Evolutionary conservation across 2,113 vertebrate species (phyloP).

Genomic region (Cryptoleucopteryx plumbea): DNA sequence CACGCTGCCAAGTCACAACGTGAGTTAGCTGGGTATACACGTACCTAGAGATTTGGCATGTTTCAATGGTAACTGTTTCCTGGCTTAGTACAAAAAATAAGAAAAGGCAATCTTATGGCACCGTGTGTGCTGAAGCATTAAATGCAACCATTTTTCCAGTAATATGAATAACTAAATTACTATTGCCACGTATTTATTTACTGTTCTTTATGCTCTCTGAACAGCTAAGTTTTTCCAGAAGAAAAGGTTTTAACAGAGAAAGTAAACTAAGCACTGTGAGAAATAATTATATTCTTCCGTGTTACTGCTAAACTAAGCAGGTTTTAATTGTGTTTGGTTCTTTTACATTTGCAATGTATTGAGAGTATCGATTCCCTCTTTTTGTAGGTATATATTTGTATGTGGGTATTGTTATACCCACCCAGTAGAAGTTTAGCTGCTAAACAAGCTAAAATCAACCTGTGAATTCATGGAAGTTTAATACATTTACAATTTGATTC

Average conservation of each 20-base stretch:
- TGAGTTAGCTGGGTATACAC: not conserved
- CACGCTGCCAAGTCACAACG: not conserved
- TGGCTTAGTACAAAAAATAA: not conserved
- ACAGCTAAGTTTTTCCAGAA: conserved; percentile 49
- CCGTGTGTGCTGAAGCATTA: not conserved
- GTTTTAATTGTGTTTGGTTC: conserved; percentile 58
- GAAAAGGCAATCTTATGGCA: not conserved
- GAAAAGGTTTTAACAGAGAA: conserved; percentile 47
- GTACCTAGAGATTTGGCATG: not conserved
- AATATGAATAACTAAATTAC: conserved; percentile 27
- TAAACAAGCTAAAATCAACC: conserved; percentile 15
- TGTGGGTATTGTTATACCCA: not conserved
- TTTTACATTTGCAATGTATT: conserved; percentile 32
- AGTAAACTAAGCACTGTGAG: conserved; percentile 31
- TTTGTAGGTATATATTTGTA: not conserved
- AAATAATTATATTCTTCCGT: conserved; percentile 38
- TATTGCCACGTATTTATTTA: conserved; percentile 13
- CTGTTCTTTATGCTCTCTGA: conserved; percentile 38
- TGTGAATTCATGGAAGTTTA: not conserved
- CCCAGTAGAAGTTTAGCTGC: not conserved
- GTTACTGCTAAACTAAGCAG: conserved; percentile 6
- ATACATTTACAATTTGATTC: conserved; percentile 22
- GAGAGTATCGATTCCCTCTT: conserved; percentile 28
- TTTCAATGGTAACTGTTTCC: not conserved
- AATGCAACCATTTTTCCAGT: conserved; percentile 36